Base-by-base conservation (phyloP, 2,113 vertebrate species). In the Rhabdornis inornatus region DNA sequence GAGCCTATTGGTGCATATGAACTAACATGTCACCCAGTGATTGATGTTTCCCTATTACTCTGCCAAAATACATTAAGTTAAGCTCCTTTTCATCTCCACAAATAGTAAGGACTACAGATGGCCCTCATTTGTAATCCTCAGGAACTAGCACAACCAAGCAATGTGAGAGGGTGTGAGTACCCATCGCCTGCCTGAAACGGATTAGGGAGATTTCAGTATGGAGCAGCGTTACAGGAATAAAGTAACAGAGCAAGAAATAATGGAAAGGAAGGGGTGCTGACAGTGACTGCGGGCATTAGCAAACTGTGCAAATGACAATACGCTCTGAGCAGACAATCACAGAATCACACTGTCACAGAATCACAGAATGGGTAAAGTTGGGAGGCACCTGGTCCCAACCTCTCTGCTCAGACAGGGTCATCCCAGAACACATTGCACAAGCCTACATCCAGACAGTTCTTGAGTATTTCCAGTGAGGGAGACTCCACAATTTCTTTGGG, bases 41-140 rank as follows among this genome's bases (percentile, higher is more conserved):
- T 97, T 97, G 98, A 98, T 98, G 97, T 95, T 98, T 98, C 97
- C 97, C 96, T 97, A 97, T 97, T 97, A 97, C 95, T 97, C 94
- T 97, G 96, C 97, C 96, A 97, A 97, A 97, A 94, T 97, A 92
- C 97, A 97, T 97, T 96, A 97, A 97, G 96, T 96, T 97, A 98
- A 97, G 94, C 92, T 97, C 94, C 87, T 95, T 97, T 97, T 96
- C 94, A 97, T 96, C 96, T 97, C 92, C 76, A 91, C 95, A 97
- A 97, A 97, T 97, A 98, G 97, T 95, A 92, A 93, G 96, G 94
- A 91, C 96, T 97, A 96, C 98, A 98, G 96, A 97, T 97, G 97
- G 97, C 94, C 95, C 79, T 97, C 96, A 94, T 96, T 95, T 97
- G 87, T 94, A 97, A 77, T 96, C 95, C 87, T 96, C 79, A 90